Evolutionary conservation across 37 sponge, comb jelly and placozoan genomes (phyloP), one percentile per base, ranked within the genome.

Genomic region (Crambe crambe): DNA sequence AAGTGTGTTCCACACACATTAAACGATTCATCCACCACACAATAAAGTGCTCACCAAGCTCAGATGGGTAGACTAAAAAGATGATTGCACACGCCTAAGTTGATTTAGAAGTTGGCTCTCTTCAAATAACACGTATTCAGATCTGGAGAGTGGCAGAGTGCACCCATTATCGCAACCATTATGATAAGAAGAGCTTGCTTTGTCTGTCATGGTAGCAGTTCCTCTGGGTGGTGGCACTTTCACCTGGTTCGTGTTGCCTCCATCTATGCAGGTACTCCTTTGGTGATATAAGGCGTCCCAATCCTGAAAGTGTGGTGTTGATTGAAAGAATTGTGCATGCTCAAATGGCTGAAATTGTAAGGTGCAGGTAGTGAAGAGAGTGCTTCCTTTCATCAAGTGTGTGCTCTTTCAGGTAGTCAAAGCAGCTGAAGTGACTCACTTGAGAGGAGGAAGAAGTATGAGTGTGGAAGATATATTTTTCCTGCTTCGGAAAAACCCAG

Each of bases 311-410:
- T 47, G 84, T 79, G 31, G 54, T 42, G 29, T 29, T 89, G 54
- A 35, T 89, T 42, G 89, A 82, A 68, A 79, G 70, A 0, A 37
- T 89, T 5, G 65, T 61, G 0, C 70, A 63, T 3, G 35, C 57
- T 0, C 84, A 89, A 44, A 78, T 89, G 23, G 31, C 23, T 36
- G 74, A 78, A 51, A 20, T 89, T 84, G 89, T 89, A 58, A 62
- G 78, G 35, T 31, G 35, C 35, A 34, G 25, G 15, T 30, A 6
- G 61, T 60, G 27, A 6, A n/a, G 61, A 22, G 17, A 40, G 26
- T 70, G 41, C 23, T 70, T 65, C 66, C 31, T 65, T 65, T 30
- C 9, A 8, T 5, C 2, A 65, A 26, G 25, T 2, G 2, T 20
- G 1, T 40, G 37, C 2, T 39, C 6, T 70, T 3, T 15, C 62